These are phyloP conservation scores for Meganola albula DNA, from an alignment of 2,888 invertebrate genomes.

Conservation along the genomic window DNA sequence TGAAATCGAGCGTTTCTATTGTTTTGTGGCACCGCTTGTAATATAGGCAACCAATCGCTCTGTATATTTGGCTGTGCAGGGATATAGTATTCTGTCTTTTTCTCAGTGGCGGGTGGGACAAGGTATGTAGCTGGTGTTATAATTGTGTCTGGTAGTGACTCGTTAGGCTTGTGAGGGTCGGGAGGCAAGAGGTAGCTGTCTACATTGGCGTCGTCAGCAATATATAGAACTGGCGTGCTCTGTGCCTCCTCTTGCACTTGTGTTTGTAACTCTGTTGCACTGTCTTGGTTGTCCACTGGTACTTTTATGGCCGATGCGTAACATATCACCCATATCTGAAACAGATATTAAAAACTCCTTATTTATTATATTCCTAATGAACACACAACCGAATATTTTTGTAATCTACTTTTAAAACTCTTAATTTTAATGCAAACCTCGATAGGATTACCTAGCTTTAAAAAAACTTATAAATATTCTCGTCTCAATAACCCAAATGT, in stretches of 20 bases:
- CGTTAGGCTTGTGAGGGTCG: slow-evolving; percentile 42
- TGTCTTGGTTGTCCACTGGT: slow-evolving; percentile 43
- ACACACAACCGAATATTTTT: too few relatives aligned
- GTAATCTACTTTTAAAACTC: too few relatives aligned
- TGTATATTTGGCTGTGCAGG: slow-evolving; percentile 48
- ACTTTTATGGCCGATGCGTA: slow-evolving; percentile 51
- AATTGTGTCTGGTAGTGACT: slow-evolving; percentile 35
- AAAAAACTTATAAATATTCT: too few relatives aligned
- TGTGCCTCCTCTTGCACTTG: slow-evolving; percentile 29
- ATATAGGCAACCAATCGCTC: slow-evolving; percentile 65
- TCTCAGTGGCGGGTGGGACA: slow-evolving; percentile 49
- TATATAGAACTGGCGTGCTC: slow-evolving; percentile 45
- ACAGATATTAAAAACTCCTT: too few relatives aligned
- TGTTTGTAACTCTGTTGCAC: slow-evolving; percentile 24
- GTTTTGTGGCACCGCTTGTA: slow-evolving; percentile 27
- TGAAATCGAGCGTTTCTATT: slow-evolving; percentile 22
- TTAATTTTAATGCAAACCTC: too few relatives aligned
- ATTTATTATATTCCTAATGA: too few relatives aligned
- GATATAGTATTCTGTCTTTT: slow-evolving; percentile 41
- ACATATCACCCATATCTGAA: slow-evolving; percentile 49
- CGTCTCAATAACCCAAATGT: too few relatives aligned
- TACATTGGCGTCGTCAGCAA: slow-evolving; percentile 37
- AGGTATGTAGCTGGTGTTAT: slow-evolving; percentile 56
- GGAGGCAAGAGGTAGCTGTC: slow-evolving; percentile 59
- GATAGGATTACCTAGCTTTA: too few relatives aligned